Conservation (phyloP, 2,113 vertebrate species). For the Rhinogobius similis region DNA sequence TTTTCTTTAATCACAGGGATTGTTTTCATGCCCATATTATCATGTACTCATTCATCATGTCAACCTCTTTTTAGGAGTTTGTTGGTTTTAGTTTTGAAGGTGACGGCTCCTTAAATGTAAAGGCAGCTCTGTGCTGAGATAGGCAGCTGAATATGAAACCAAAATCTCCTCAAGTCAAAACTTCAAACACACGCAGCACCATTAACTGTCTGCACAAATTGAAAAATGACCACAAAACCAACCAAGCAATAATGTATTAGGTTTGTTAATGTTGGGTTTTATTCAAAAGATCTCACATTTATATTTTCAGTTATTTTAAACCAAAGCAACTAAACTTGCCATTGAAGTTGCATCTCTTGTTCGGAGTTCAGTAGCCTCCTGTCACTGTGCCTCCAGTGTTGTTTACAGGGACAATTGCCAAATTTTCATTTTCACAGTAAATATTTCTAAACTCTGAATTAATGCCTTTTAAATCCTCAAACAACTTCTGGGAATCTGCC, state of each 20-base stretch:
- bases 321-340: constrained; percentile 50
- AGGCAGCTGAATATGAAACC: constrained; percentile 53
- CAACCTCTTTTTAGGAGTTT: background rate
- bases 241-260: constrained; percentile 59
- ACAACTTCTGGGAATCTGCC: constrained; percentile 28
- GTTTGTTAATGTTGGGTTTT: constrained; percentile 1
- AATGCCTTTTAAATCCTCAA: constrained; percentile 8
- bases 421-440: constrained; percentile 44
- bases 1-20: constrained; percentile 18
- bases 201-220: constrained; percentile 5
- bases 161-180: constrained; percentile 29
- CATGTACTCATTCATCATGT: constrained; percentile 11
- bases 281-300: constrained; percentile 15
- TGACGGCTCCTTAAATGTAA: constrained; percentile 8
- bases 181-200: constrained; percentile 1
- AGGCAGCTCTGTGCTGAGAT: constrained; percentile 14
- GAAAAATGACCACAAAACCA: constrained; percentile 20
- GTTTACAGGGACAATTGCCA: constrained; percentile 66
- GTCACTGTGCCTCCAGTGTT: constrained; percentile 54
- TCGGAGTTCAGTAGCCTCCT: constrained; percentile 35
- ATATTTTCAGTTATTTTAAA: constrained; percentile 30
- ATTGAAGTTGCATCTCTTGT: constrained; percentile 25
- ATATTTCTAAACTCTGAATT: constrained; percentile 30
- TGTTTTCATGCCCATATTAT: constrained; percentile 35
- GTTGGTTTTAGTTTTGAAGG: constrained; percentile 22